Evolutionary conservation across 2,113 vertebrate genomes (phyloP).

Genomic region (Jacana jacana): DNA sequence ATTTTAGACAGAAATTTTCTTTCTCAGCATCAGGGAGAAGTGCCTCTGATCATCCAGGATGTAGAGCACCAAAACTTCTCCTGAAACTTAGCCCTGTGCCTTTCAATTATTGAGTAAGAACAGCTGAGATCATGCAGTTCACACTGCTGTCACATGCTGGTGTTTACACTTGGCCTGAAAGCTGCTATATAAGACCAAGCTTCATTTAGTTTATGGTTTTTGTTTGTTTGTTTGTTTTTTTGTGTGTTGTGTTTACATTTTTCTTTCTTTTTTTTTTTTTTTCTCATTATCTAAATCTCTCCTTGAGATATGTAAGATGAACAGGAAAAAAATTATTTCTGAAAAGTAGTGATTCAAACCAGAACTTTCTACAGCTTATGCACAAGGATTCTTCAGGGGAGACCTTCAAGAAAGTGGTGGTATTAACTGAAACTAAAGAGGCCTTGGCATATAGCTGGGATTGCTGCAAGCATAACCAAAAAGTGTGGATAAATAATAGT

Average conservation of each 20-base stretch:
- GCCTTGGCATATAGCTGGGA: not conserved
- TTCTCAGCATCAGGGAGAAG: not conserved
- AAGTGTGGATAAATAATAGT: not conserved
- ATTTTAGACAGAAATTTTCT: not conserved
- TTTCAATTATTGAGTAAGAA: not conserved
- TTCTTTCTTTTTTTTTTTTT: too few relatives aligned
- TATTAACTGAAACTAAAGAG: not conserved
- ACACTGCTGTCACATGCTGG: not conserved
- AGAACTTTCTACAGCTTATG: not conserved
- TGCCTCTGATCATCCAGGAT: not conserved
- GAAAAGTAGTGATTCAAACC: not conserved
- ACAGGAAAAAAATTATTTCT: not conserved
- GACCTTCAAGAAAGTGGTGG: not conserved
- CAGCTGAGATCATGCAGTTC: not conserved
- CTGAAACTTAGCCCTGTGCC: not conserved
- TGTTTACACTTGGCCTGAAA: not conserved
- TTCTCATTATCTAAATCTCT: not conserved
- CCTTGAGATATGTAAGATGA: not conserved
- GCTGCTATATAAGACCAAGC: not conserved
- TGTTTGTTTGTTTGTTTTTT: too few relatives aligned
- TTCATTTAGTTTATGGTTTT: not conserved
- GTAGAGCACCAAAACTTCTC: not conserved
- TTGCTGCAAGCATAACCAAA: not conserved
- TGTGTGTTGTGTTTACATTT: too few relatives aligned
- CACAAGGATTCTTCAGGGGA: not conserved